Evolutionary conservation across 2,888 invertebrate species (phyloP).

Genomic region (Trissolcus brochymenae): DNA sequence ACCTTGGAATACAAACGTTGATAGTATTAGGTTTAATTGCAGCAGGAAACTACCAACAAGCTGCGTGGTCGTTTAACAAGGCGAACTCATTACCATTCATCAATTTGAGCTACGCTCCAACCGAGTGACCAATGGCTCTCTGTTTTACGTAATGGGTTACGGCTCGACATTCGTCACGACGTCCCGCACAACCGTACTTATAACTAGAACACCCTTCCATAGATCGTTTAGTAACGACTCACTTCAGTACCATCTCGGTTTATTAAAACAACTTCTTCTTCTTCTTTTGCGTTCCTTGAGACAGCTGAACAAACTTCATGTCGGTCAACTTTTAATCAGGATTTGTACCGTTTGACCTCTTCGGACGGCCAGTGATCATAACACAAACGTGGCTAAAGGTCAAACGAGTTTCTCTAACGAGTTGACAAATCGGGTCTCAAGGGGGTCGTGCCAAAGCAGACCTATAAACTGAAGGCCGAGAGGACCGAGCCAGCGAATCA

Average conservation of each 20-base stretch:
- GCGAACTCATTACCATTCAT: constrained; percentile 77
- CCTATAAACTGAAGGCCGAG: constrained; percentile 74
- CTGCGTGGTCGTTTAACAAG: constrained; percentile 74
- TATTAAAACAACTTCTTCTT: too few species aligned
- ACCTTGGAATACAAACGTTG: constrained; percentile 29
- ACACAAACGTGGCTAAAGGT: constrained; percentile 66
- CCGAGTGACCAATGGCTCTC: constrained; percentile 76
- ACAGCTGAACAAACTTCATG: too few species aligned
- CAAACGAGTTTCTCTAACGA: constrained; percentile 76
- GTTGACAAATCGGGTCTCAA: constrained; percentile 76
- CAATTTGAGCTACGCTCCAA: constrained; percentile 75
- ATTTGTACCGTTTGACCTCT: not conserved
- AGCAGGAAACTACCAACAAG: constrained; percentile 58
- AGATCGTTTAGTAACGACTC: constrained; percentile 12
- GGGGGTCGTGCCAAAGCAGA: constrained; percentile 74
- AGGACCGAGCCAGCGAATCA: constrained; percentile 66
- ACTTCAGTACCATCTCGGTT: constrained; percentile 1
- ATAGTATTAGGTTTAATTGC: constrained; percentile 63
- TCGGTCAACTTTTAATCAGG: constrained; percentile 1
- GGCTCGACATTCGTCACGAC: constrained; percentile 75
- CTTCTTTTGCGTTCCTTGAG: too few species aligned
- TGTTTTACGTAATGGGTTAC: constrained; percentile 74
- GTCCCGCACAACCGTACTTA: constrained; percentile 65
- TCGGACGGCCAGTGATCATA: constrained; percentile 36
- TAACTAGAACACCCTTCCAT: constrained; percentile 66